Percentiles rank a stretch among this genome's conserved stretches.
These are phyloP conservation scores for Trichopria drosophilae DNA, from an alignment of 2,888 invertebrate species.

Conservation along the genomic window DNA sequence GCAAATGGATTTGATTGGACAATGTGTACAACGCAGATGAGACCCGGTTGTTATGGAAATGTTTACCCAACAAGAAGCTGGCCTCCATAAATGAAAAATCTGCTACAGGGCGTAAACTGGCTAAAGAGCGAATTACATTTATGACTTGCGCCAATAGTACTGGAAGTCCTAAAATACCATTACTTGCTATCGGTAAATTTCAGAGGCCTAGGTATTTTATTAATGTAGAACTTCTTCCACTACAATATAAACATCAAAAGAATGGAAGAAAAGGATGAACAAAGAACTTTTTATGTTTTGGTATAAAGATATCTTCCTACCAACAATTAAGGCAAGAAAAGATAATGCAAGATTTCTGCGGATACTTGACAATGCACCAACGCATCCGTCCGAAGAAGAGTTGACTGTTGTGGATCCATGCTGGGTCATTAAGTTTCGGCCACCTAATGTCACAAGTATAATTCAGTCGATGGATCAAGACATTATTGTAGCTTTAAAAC, in stretches of 20 bases:
- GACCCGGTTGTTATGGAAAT: constrained; percentile 38
- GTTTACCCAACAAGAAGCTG: constrained; percentile 34
- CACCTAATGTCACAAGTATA: constrained; percentile 37
- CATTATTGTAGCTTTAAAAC: too few relatives aligned
- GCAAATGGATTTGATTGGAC: too few relatives aligned
- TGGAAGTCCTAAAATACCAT: constrained; percentile 23
- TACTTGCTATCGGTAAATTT: constrained; percentile 43
- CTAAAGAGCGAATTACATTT: constrained; percentile 41
- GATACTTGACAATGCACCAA: constrained; percentile 33
- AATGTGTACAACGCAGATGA: constrained; percentile 41
- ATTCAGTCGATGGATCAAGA: constrained; percentile 42
- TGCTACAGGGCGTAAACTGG: constrained; percentile 37
- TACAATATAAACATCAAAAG: constrained; percentile 33
- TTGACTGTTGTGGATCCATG: constrained; percentile 25
- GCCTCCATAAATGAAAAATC: constrained; percentile 32
- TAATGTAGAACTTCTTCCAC: constrained; percentile 32
- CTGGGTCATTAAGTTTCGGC: constrained; percentile 32
- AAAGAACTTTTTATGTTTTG: constrained; percentile 33
- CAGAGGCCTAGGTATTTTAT: constrained; percentile 42
- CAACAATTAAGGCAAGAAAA: constrained; percentile 29
- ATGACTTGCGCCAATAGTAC: constrained; percentile 41
- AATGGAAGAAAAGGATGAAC: constrained; percentile 45
- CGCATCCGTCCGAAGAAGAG: constrained; percentile 31
- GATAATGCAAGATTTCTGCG: constrained; percentile 28
- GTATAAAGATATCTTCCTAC: constrained; percentile 34